phyloP scores from a whole-genome alignment of 2,797 vertebrate genomes.

The Halcyon chelicuti region DNA sequence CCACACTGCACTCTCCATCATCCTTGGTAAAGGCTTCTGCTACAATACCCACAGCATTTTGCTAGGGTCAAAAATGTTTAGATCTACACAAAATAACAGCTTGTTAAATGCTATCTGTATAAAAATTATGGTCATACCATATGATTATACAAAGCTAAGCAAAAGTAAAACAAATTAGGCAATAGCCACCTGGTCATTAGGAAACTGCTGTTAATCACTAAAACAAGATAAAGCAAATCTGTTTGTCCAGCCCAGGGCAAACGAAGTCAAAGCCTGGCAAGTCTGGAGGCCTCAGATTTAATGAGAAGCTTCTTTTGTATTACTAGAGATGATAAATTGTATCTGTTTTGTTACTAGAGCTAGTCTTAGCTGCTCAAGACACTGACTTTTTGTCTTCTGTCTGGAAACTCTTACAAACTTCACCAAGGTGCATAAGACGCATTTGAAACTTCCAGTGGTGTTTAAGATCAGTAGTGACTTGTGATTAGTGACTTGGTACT shows the following conservation, averaged over 20 bases:
- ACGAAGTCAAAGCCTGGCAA: background rate
- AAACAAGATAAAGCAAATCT: background rate
- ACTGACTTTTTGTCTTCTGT: accelerated
- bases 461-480: background rate
- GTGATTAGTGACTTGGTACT: accelerated
- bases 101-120: background rate
- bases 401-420: background rate
- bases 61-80: background rate
- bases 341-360: background rate
- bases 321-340: background rate
- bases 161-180: background rate
- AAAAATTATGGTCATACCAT: background rate
- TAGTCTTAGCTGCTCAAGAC: background rate
- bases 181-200: background rate
- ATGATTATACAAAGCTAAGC: background rate
- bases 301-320: background rate
- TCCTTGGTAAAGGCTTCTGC: background rate
- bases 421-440: background rate
- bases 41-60: background rate
- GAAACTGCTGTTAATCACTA: background rate
- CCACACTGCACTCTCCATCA: background rate
- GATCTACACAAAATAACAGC: background rate
- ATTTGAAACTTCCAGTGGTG: background rate
- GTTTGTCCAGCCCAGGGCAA: background rate
- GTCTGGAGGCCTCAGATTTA: accelerated